phyloP scores from a whole-genome alignment of 1,140 invertebrate species.

The Caenorhabditis latens region DNA sequence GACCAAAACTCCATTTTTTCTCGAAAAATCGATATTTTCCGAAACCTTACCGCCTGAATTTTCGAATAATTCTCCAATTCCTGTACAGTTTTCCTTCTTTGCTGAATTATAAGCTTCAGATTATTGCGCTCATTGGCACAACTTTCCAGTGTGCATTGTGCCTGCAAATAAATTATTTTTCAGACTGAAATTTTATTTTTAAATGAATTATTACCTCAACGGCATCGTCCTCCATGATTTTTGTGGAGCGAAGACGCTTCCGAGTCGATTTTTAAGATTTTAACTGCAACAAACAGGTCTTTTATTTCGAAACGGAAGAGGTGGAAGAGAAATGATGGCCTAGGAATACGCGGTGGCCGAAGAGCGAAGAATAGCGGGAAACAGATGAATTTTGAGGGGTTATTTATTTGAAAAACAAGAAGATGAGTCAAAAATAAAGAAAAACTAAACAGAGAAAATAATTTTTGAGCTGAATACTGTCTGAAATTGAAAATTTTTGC shows the following conservation, averaged over 20 bases:
- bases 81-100: background rate
- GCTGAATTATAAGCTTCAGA: background rate
- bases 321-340: constrained; percentile 1
- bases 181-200: background rate
- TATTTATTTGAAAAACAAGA: background rate
- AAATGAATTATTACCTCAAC: background rate
- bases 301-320: background rate
- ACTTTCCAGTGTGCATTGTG: background rate
- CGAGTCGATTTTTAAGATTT: too few relatives aligned
- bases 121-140: background rate
- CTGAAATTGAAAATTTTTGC: too few relatives aligned
- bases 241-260: too few relatives aligned
- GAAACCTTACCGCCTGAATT: constrained; percentile 3
- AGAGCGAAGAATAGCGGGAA: background rate
- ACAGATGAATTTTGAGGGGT: too few relatives aligned
- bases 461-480: too few relatives aligned
- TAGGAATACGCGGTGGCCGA: background rate
- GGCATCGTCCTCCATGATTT: background rate
- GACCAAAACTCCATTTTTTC: background rate
- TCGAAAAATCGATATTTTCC: background rate
- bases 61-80: constrained; percentile 24
- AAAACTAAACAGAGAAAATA: too few relatives aligned
- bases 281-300: too few relatives aligned
- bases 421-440: background rate
- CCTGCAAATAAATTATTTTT: constrained; percentile 2